These are phyloP conservation scores for Ommatoiulus sabulosus DNA, from an alignment of 2,888 invertebrate genomes.

Conservation along the genomic window DNA sequence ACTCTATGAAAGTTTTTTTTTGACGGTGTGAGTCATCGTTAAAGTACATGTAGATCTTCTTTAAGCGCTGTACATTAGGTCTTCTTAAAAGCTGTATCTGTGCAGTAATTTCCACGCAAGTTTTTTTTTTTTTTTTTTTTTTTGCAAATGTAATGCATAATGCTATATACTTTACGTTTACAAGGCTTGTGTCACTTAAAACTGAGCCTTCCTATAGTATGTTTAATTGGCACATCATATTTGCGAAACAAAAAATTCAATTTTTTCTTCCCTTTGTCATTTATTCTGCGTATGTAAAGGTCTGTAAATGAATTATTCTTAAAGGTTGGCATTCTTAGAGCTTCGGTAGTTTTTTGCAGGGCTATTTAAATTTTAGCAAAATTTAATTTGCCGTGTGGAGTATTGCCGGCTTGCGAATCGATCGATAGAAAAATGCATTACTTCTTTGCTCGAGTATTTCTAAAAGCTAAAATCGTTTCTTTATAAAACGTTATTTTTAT, in stretches of 20 bases:
- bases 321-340: background rate
- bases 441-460: background rate
- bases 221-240: background rate
- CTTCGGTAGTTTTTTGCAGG: background rate
- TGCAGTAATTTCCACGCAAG: background rate
- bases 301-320: background rate
- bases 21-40: background rate
- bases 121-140: background rate
- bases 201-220: background rate
- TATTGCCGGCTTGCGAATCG: too few relatives aligned
- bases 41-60: background rate
- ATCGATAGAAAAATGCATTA: background rate
- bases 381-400: background rate
- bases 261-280: background rate
- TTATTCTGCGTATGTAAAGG: background rate
- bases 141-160: background rate
- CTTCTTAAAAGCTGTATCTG: background rate
- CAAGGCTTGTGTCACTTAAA: background rate
- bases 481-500: background rate
- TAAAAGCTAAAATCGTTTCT: background rate
- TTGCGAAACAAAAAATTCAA: constrained; percentile 7
- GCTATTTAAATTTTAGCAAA: background rate
- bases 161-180: background rate
- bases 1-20: too few relatives aligned
- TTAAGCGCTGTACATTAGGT: too few relatives aligned